phyloP scores from a whole-genome alignment of 92 coral and sea anemone species.

The Zoanthus solanderi region DNA sequence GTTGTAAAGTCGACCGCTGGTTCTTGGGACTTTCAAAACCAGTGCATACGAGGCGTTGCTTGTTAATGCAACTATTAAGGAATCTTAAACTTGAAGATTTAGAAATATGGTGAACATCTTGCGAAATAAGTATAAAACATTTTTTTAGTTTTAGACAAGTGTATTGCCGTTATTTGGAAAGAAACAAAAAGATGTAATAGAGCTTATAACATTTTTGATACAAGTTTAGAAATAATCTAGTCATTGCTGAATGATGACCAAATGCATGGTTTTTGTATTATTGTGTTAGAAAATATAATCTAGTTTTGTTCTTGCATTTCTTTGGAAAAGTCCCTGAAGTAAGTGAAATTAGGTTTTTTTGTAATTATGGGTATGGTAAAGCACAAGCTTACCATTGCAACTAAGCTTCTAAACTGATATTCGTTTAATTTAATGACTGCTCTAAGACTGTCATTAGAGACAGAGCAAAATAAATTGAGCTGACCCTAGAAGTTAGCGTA shows the following conservation, averaged over 20 bases:
- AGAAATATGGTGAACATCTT: background rate
- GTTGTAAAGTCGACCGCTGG: background rate
- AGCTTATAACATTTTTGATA: background rate
- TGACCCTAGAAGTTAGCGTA: slow-evolving; percentile 1
- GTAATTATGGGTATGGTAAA: background rate
- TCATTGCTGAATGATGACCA: background rate
- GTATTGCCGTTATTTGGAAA: background rate
- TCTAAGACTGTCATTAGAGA: too few relatives aligned
- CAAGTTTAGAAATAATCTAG: background rate
- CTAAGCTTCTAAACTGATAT: background rate
- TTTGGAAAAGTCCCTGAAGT: background rate
- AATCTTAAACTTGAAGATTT: background rate
- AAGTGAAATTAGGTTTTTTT: background rate
- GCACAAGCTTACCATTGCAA: background rate
- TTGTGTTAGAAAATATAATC: background rate
- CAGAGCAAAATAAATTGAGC: background rate
- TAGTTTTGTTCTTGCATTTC: background rate
- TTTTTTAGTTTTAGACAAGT: background rate
- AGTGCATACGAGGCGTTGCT: slow-evolving; percentile 1
- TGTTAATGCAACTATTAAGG: background rate
- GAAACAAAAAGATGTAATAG: background rate
- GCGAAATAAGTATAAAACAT: background rate
- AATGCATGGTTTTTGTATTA: background rate
- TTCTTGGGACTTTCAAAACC: background rate
- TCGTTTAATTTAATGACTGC: background rate